Evolutionary conservation across 2,888 invertebrate genomes (phyloP).

Genomic region (Eristalinus aeneus): DNA sequence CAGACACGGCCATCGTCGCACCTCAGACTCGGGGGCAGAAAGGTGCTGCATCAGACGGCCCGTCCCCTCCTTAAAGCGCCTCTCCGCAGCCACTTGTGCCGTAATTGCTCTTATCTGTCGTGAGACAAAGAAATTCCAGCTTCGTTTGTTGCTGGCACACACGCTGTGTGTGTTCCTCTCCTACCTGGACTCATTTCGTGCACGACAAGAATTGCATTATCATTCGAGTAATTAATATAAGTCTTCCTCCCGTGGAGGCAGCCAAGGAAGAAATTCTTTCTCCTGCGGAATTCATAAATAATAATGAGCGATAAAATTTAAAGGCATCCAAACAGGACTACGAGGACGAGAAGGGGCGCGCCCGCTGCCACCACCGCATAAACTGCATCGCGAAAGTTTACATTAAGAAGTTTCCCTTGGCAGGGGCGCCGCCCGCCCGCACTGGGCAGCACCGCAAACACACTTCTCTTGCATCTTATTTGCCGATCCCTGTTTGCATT

Average conservation of each 20-base stretch:
- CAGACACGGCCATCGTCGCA: not conserved
- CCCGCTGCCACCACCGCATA: constrained; percentile 4
- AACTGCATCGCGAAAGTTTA: constrained; percentile 58
- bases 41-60: not conserved
- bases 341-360: not conserved
- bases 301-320: constrained; percentile 70
- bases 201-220: constrained; percentile 64
- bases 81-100: constrained; percentile 23
- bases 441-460: constrained; percentile 22
- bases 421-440: not conserved
- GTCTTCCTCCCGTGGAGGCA: constrained; percentile 24
- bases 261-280: constrained; percentile 27
- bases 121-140: constrained; percentile 44
- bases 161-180: constrained; percentile 9
- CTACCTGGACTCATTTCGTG: constrained; percentile 48
- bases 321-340: constrained; percentile 24
- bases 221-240: constrained; percentile 70
- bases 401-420: constrained; percentile 57
- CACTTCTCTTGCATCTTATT: constrained; percentile 64
- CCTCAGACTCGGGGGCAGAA: not conserved
- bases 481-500: constrained; percentile 51
- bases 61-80: not conserved
- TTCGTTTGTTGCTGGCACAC: constrained; percentile 10
- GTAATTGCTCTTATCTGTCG: constrained; percentile 64
- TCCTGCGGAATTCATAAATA: constrained; percentile 67